phyloP scores from a whole-genome alignment of 1,140 invertebrate species.

The Forficula auricularia region DNA sequence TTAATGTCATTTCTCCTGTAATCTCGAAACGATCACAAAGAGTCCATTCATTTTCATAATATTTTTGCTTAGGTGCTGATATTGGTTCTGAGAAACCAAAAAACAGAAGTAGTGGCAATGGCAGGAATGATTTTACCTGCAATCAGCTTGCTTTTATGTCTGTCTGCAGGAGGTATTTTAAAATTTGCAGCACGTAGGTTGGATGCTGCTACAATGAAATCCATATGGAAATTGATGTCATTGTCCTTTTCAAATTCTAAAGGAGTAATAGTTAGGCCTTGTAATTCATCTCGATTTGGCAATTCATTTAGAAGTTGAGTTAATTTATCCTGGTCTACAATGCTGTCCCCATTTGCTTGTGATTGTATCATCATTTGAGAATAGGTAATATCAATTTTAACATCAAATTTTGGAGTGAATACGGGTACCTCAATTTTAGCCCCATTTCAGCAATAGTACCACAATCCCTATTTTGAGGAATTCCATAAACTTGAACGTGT shows the following conservation, averaged over 20 bases:
- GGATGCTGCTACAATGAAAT: conserved; percentile 52
- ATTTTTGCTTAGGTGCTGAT: conserved; percentile 72
- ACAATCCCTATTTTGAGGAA: conserved; percentile 49
- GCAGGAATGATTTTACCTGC: conserved; percentile 98
- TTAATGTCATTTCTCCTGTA: conserved; percentile 78
- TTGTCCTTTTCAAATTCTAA: conserved; percentile 58
- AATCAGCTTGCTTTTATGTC: conserved; percentile 92
- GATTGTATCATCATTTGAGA: conserved; percentile 23
- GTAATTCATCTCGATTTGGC: conserved; percentile 9
- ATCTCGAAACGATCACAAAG: conserved; percentile 97
- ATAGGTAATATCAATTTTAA: conserved; percentile 45
- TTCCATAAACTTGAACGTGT: conserved; percentile 84
- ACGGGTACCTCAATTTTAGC: conserved; percentile 28
- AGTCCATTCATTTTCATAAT: conserved; percentile 89
- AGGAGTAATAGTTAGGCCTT: conserved; percentile 26
- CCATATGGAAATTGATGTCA: conserved; percentile 52
- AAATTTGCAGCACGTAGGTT: conserved; percentile 52
- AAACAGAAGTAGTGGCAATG: conserved; percentile 97
- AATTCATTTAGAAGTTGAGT: not conserved
- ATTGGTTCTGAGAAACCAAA: conserved; percentile 95
- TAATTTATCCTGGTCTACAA: too few relatives aligned
- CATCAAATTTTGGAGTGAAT: conserved; percentile 39
- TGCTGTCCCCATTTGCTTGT: conserved; percentile 5
- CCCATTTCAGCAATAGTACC: conserved; percentile 48
- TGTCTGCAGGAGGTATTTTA: conserved; percentile 66